Evolutionary conservation across 92 coral and sea anemone species (phyloP).

Genomic region (Zoanthus solanderi): DNA sequence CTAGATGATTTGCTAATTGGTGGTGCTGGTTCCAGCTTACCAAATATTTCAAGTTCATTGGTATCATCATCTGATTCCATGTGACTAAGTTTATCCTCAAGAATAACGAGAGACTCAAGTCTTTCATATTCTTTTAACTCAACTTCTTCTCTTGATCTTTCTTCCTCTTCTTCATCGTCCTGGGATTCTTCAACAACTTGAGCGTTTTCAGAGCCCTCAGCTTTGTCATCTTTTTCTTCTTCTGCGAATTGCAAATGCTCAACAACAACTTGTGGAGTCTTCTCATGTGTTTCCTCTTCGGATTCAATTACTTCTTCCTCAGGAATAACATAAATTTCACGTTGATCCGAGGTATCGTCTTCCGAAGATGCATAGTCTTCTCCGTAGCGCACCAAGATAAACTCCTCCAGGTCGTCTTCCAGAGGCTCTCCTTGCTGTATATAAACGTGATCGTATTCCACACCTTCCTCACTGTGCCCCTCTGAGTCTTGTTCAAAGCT

Average conservation of each 20-base stretch:
- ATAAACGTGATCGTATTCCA: slow-evolving; percentile 72
- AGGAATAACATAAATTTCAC: slow-evolving; percentile 89
- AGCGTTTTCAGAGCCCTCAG: slow-evolving; percentile 31
- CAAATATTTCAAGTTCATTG: slow-evolving; percentile 60
- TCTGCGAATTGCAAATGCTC: neutral
- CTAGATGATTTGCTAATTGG: slow-evolving; percentile 64
- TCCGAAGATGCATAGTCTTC: slow-evolving; percentile 72
- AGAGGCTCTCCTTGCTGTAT: slow-evolving; percentile 81
- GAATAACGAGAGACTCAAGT: slow-evolving; percentile 86
- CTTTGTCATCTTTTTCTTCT: slow-evolving; percentile 65
- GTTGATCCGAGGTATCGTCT: slow-evolving; percentile 81
- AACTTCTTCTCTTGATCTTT: slow-evolving; percentile 51
- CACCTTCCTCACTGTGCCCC: slow-evolving; percentile 69
- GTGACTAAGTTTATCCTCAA: slow-evolving; percentile 91
- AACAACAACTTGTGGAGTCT: slow-evolving; percentile 30
- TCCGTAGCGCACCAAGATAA: slow-evolving; percentile 81
- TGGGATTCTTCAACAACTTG: slow-evolving; percentile 32
- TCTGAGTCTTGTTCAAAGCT: slow-evolving; percentile 71
- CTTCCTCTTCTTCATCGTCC: slow-evolving; percentile 75
- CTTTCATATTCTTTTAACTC: slow-evolving; percentile 91
- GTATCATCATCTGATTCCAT: slow-evolving; percentile 84
- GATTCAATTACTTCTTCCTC: slow-evolving; percentile 78
- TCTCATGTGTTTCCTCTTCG: slow-evolving; percentile 59
- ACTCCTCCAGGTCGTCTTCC: slow-evolving; percentile 87
- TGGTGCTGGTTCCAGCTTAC: slow-evolving; percentile 64